Evolutionary conservation across 2,113 vertebrate species (phyloP), one percentile per base, ranked within the genome.

Genomic region (Osmerus eperlanus): DNA sequence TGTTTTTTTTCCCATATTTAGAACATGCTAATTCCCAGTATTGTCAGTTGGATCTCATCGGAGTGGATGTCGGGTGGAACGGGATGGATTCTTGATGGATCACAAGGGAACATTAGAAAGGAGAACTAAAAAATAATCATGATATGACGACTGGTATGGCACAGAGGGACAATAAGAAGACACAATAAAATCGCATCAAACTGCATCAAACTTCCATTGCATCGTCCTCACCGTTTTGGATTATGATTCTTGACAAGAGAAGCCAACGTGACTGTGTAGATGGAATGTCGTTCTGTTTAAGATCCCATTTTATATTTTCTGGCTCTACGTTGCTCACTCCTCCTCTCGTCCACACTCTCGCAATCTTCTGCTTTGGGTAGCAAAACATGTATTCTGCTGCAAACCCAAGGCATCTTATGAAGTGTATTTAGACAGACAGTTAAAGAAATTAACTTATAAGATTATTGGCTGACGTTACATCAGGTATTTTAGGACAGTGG

Each of bases 331-430:
- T 67, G 73, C 76, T 80, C 65, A 72, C 79, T 71, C 82, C 58
- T 81, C 82, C 83, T 13, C 82, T 85, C 68, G 70, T 79, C 67
- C 77, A 72, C 79, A 81, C 78, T 78, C 83, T 84, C 68, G 60
- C 86, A 1, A 80, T 87, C 81, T 83, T 83, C 80, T 87, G 87
- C 80, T 91, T 85, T 68, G 87, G 86, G 83, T 86, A 86, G 87
- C 85, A 74, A 79, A 84, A 83, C 82, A 88, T 87, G 83, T 85
- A 32, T 68, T 74, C 71, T 78, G 70, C 80, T 82, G 82, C 82
- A 81, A 81, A 79, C 76, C 76, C 75, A 67, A 80, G 70, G 80
- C 78, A 66, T 68, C 63, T 68, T 47, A 53, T 68, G 66, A 77
- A 25, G 72, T 60, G 67, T 67, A 32, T 67, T 62, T 75, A 72